Conservation (phyloP, 2,113 vertebrate genomes). For the Clarias macrocephalus region DNA sequence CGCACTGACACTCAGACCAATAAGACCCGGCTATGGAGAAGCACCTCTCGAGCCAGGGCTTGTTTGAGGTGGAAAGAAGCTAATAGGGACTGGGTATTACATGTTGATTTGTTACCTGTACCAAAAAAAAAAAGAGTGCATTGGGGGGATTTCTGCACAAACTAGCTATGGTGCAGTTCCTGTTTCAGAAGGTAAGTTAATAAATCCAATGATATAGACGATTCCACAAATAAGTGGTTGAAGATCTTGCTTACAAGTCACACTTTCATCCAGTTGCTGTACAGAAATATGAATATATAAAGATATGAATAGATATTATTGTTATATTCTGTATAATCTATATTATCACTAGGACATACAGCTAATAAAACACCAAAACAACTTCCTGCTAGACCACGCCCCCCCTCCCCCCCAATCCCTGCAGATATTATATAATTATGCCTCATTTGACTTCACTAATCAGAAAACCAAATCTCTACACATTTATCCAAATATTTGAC, state of each 20-base stretch:
- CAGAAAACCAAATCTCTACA: conserved; percentile 55
- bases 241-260: background rate
- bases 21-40: conserved; percentile 17
- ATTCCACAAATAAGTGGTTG: background rate
- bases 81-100: conserved; percentile 13
- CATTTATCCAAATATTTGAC: conserved; percentile 70
- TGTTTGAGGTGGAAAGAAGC: background rate
- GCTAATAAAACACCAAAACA: background rate
- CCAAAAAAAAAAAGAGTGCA: background rate
- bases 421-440: conserved; percentile 54
- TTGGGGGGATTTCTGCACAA: background rate
- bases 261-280: background rate
- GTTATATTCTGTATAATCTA: background rate
- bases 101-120: conserved; percentile 23
- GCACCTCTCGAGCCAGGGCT: background rate
- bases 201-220: background rate
- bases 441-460: conserved; percentile 44
- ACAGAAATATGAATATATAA: background rate
- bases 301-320: background rate
- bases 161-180: background rate
- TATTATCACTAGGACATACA: background rate
- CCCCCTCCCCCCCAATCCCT: background rate
- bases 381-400: background rate
- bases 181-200: background rate
- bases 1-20: conserved; percentile 15